Percentiles rank a stretch among this genome's conserved stretches.
Evolutionary conservation across 2,888 invertebrate genomes (phyloP).

Genomic region (Alentia gelatinosa): DNA sequence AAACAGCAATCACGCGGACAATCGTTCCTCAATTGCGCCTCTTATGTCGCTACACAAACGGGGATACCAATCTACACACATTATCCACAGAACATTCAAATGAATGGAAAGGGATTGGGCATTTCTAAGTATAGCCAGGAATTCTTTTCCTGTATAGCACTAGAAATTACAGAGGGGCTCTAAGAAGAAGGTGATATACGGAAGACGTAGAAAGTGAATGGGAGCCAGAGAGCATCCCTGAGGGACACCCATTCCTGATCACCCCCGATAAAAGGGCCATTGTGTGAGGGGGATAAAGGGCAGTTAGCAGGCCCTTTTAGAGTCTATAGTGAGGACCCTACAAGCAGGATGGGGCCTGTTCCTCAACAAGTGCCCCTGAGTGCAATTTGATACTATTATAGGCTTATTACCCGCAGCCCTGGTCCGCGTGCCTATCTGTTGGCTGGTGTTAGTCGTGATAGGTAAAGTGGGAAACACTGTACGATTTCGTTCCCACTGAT

Average conservation of each 20-base stretch:
- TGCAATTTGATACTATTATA: slow-evolving; percentile 17
- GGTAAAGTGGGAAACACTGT: no score
- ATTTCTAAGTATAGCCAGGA: no score
- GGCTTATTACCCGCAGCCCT: background rate
- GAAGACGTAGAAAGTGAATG: background rate
- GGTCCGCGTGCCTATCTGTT: no score
- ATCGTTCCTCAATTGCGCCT: background rate
- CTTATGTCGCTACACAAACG: background rate
- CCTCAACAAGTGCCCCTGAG: background rate
- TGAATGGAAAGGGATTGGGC: background rate
- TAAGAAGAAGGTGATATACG: background rate
- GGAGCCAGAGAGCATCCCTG: background rate
- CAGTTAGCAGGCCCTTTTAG: background rate
- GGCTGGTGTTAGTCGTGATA: no score
- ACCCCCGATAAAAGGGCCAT: background rate
- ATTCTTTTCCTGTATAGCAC: no score
- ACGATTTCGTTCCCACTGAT: no score
- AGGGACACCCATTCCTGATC: background rate
- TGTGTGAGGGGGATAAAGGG: background rate
- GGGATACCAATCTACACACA: background rate
- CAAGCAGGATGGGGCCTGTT: background rate
- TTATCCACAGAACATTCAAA: background rate
- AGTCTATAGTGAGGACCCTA: background rate
- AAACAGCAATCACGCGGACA: background rate
- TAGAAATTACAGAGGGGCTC: background rate